These are phyloP conservation scores for Caenorhabditis briggsae DNA, from an alignment of 1,140 invertebrate genomes.

Conservation along the genomic window DNA sequence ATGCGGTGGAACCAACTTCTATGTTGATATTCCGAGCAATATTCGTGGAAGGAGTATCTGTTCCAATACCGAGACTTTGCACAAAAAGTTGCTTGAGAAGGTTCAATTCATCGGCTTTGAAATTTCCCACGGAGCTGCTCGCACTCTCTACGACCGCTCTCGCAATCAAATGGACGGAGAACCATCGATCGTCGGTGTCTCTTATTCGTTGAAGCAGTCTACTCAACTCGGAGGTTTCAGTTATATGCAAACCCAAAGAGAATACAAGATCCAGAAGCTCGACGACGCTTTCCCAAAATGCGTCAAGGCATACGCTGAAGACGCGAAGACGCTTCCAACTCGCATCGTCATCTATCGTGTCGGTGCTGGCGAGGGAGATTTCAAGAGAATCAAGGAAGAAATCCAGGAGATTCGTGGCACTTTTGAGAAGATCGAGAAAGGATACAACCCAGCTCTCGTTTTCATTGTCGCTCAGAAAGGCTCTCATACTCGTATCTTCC, in stretches of 20 bases:
- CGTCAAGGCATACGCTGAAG: not conserved
- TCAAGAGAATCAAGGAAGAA: constrained; percentile 29
- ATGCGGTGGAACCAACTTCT: constrained; percentile 31
- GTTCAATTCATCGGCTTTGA: constrained; percentile 22
- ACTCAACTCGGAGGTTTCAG: constrained; percentile 20
- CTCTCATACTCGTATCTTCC: constrained; percentile 2
- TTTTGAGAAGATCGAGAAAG: not conserved
- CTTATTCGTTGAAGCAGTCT: not conserved
- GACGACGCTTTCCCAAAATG: not conserved
- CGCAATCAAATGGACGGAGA: constrained; percentile 21
- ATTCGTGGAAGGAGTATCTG: not conserved
- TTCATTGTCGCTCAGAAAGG: constrained; percentile 22
- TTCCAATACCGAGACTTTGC: not conserved
- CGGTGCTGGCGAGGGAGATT: constrained; percentile 32
- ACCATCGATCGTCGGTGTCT: constrained; percentile 35
- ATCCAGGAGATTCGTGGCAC: not conserved
- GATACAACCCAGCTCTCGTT: not conserved
- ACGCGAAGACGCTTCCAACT: not conserved
- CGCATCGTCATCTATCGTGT: constrained; percentile 35
- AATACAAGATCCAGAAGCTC: constrained; percentile 47
- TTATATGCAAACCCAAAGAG: constrained; percentile 22
- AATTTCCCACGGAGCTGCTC: constrained; percentile 6
- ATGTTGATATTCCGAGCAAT: not conserved
- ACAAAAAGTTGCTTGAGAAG: not conserved
- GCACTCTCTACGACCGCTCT: constrained; percentile 17